Conservation (phyloP, 1,140 invertebrate genomes). For the Hypothenemus hampei region DNA sequence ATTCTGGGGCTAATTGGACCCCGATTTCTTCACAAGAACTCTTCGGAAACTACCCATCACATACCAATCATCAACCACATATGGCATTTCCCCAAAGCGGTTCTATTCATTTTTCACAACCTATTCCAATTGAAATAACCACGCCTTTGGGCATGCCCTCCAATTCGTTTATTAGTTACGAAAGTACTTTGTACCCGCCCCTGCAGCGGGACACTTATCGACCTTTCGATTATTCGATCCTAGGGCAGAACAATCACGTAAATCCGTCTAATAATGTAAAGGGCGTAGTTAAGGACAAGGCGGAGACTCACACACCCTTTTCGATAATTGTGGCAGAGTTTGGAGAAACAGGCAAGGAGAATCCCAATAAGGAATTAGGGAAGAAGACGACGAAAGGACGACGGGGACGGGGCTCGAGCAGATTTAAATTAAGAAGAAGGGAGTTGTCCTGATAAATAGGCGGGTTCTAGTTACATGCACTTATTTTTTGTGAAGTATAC, state of each 20-base stretch:
- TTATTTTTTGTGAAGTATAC: too few species aligned
- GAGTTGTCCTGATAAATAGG: not conserved
- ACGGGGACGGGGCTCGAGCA: not conserved
- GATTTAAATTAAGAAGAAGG: not conserved
- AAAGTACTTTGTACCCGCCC: conserved; percentile 3
- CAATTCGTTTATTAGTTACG: not conserved
- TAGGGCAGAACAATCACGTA: not conserved
- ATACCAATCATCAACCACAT: not conserved
- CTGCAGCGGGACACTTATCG: not conserved
- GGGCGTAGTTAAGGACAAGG: not conserved
- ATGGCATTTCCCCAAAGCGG: not conserved
- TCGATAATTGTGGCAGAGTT: not conserved
- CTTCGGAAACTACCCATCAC: not conserved
- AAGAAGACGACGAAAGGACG: not conserved
- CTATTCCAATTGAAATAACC: conserved; percentile 6
- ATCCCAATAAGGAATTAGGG: not conserved
- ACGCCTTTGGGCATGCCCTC: not conserved
- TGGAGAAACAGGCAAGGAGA: not conserved
- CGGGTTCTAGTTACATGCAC: too few species aligned
- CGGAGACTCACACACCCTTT: not conserved
- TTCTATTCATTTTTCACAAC: conserved; percentile 3
- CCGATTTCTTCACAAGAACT: not conserved
- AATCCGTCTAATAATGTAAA: not conserved
- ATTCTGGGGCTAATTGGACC: not conserved
- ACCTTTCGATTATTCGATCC: not conserved